Conservation (phyloP, 1,140 invertebrate genomes). For the Musca domestica region DNA sequence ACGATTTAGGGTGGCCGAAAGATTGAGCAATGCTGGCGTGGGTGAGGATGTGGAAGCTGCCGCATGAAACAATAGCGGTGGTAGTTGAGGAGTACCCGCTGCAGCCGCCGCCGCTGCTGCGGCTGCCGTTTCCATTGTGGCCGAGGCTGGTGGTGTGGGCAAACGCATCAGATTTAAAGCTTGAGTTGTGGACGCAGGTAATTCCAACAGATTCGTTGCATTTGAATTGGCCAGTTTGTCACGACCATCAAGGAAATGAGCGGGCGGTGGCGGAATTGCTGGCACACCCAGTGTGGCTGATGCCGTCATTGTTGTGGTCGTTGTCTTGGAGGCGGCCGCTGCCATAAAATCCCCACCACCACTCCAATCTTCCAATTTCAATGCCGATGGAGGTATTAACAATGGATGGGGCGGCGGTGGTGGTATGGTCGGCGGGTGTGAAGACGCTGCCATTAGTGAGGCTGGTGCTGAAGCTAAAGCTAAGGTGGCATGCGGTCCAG, state of each 20-base stretch:
- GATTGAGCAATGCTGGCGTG: constrained; percentile 41
- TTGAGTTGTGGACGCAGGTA: constrained; percentile 32
- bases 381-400: constrained; percentile 38
- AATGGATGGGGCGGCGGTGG: constrained; percentile 35
- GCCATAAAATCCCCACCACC: constrained; percentile 11
- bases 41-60: constrained; percentile 26
- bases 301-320: background rate
- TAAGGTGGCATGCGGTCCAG: constrained; percentile 27
- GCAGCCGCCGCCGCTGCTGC: constrained; percentile 20
- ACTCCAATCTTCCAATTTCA: constrained; percentile 44
- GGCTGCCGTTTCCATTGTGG: constrained; percentile 39
- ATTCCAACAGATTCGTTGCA: constrained; percentile 27
- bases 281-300: background rate
- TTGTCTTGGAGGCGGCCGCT: constrained; percentile 1
- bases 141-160: constrained; percentile 48
- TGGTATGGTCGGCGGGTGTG: background rate
- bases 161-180: constrained; percentile 48
- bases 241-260: constrained; percentile 30
- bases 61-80: constrained; percentile 44
- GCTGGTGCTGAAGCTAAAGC: constrained; percentile 6
- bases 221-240: constrained; percentile 29
- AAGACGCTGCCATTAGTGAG: background rate
- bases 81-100: constrained; percentile 25
- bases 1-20: constrained; percentile 29
- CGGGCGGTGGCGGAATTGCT: constrained; percentile 18